Base-by-base conservation (phyloP, 1,140 invertebrate genomes). In the Cydia strobilella region DNA sequence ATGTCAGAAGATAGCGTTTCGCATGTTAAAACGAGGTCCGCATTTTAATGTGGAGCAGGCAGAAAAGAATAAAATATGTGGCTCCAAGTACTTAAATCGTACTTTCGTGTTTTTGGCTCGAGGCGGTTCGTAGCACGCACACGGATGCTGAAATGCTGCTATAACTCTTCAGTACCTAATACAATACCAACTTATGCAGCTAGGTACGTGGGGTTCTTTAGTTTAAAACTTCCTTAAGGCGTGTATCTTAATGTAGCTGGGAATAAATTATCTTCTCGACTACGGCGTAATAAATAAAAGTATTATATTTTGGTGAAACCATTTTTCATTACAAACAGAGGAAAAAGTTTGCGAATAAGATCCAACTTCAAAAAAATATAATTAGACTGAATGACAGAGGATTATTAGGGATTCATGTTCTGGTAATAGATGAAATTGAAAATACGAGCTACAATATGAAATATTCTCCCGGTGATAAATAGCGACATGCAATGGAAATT, bases 51-150 rank as follows among this genome's bases (percentile, higher is more conserved):
- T 76, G 78, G 76, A 71, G 39, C 31, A 76, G 66, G 73, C 76
- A 79, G 73, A 80, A 81, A 79, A 77, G 76, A 79, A 78, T 77
- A 76, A 82, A 69, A 78, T 76, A 74, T 54, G 76, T 72, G 73
- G 75, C 76, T 75, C 73, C 76, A 74, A 78, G 73, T 75, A n/a
- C n/a, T n/a, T n/a, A 81, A 78, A 77, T 81, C 77, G 80, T 77
- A 79, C 76, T 82, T 84, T 84, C 80, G 77, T 82, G 83, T 84
- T 81, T 82, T 83, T 81, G 79, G 77, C 77, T 81, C 77, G 76
- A 69, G 73, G 72, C 73, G 73, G 45, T 78, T 35, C 72, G 76
- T 77, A 62, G 35, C 77, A 83, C 80, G 80, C 79, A 83, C 77
- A 75, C 81, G 81, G 84, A 86, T 84, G 79, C 75, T 77, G 79